These are phyloP conservation scores for Melanargia galathea DNA, from an alignment of 2,888 invertebrate genomes.

Conservation along the genomic window DNA sequence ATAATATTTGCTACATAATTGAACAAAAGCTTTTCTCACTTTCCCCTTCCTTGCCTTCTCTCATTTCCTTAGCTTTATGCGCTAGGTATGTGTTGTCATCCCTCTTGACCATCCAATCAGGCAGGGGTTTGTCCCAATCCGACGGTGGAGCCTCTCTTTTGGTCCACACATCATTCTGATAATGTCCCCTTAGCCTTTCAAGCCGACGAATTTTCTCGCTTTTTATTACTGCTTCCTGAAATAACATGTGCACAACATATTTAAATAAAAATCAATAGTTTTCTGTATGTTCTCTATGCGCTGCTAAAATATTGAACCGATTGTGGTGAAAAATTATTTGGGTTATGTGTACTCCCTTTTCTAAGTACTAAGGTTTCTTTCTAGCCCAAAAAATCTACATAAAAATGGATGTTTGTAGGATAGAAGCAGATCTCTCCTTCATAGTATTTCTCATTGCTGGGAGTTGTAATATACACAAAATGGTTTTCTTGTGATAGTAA, in stretches of 20 bases:
- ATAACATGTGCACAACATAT: conserved; percentile 13
- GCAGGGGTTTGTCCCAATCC: conserved; percentile 91
- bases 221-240: conserved; percentile 84
- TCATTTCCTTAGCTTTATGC: conserved; percentile 84
- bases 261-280: too few relatives aligned
- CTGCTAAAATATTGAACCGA: too few relatives aligned
- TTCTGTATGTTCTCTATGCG: too few relatives aligned
- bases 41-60: conserved; percentile 58
- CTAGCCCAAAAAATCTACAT: too few relatives aligned
- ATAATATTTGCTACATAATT: conserved; percentile 59
- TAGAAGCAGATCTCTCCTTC: too few relatives aligned
- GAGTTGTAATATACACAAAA: too few relatives aligned
- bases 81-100: conserved; percentile 86
- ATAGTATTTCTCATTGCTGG: too few relatives aligned
- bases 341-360: too few relatives aligned
- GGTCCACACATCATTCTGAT: conserved; percentile 90
- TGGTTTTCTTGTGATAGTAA: too few relatives aligned
- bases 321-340: too few relatives aligned
- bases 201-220: conserved; percentile 87
- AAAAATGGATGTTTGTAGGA: too few relatives aligned
- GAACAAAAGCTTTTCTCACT: conserved; percentile 54
- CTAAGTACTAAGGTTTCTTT: too few relatives aligned
- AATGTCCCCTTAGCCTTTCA: conserved; percentile 85
- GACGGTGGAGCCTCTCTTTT: conserved; percentile 88
- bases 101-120: conserved; percentile 87